Conservation (phyloP, 2,113 vertebrate species). For the Aythya baeri region DNA sequence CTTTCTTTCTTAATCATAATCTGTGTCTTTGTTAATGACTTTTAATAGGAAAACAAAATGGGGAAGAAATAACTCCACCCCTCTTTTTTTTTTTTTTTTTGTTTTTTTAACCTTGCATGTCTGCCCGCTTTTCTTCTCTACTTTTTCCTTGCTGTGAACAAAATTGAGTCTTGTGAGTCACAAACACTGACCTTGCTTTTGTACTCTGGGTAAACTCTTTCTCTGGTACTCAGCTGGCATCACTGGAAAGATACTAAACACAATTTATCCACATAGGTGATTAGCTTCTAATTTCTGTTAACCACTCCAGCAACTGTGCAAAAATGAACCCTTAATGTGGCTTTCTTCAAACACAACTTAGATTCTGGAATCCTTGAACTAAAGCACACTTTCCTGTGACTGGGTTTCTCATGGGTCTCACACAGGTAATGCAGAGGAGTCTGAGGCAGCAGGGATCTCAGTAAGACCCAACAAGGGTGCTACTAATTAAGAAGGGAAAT, state of each 20-base stretch:
- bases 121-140: neutral
- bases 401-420: neutral
- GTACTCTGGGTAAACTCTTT: neutral
- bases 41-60: neutral
- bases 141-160: neutral
- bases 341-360: neutral
- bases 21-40: neutral
- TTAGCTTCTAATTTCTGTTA: neutral
- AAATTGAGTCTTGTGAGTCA: neutral
- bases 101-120: neutral
- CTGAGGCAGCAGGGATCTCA: neutral
- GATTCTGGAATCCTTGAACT: neutral
- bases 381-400: neutral
- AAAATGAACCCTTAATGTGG: neutral
- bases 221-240: neutral
- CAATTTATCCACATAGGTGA: neutral
- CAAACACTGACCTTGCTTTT: neutral
- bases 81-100: no score
- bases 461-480: neutral
- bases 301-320: neutral
- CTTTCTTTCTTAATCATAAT: no score
- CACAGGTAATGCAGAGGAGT: neutral
- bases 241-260: neutral
- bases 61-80: no score
- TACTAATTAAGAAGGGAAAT: neutral